phyloP scores from a whole-genome alignment of 2,888 invertebrate species.

The Oligia fasciuncula region DNA sequence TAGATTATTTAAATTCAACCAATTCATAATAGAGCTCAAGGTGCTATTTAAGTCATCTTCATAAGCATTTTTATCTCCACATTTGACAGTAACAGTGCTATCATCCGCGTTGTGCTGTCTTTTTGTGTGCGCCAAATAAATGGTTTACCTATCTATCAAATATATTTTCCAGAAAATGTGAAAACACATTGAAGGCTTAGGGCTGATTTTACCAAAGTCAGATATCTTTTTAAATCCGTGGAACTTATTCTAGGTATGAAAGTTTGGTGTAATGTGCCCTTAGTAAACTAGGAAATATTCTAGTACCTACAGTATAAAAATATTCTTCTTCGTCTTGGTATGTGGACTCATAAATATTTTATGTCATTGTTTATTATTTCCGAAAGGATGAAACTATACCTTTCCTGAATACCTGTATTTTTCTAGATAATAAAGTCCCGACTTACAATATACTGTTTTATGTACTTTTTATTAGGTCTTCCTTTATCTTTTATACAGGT shows the following conservation, averaged over 20 bases:
- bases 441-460: slow-evolving; percentile 28
- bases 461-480: slow-evolving; percentile 23
- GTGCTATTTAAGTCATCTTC: too few relatives aligned
- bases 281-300: not conserved
- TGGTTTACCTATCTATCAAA: too few relatives aligned
- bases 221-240: too few relatives aligned
- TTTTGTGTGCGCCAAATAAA: too few relatives aligned
- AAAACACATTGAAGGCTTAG: not conserved
- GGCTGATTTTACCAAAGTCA: too few relatives aligned
- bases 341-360: slow-evolving; percentile 37
- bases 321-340: slow-evolving; percentile 7
- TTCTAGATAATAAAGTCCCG: slow-evolving; percentile 21
- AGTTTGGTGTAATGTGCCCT: too few relatives aligned
- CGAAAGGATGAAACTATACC: slow-evolving; percentile 2
- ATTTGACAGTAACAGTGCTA: too few relatives aligned
- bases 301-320: not conserved
- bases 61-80: too few relatives aligned
- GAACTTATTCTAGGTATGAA: too few relatives aligned
- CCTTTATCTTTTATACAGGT: not conserved
- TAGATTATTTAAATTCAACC: too few relatives aligned
- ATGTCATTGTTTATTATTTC: slow-evolving; percentile 25
- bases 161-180: not conserved
- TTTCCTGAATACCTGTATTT: slow-evolving; percentile 18
- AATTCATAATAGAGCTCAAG: too few relatives aligned
- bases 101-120: too few relatives aligned